Evolutionary conservation across 2,113 vertebrate genomes (phyloP).

Genomic region (Terrapene triunguis): DNA sequence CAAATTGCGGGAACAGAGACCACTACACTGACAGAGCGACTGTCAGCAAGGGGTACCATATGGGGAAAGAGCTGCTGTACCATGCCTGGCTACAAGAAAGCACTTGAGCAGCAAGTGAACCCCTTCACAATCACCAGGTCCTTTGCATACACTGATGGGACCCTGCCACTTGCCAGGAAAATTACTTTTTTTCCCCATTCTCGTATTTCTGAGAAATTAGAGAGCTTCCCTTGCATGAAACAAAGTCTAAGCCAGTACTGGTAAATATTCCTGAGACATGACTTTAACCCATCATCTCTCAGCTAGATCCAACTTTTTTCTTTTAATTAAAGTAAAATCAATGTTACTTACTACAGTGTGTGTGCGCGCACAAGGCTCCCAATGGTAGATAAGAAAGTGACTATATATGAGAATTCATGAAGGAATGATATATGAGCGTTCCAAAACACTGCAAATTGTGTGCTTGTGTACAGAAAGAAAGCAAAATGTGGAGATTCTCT

Average conservation of each 20-base stretch:
- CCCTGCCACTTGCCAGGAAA: not conserved
- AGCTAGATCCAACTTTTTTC: not conserved
- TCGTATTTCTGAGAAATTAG: not conserved
- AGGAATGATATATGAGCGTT: not conserved
- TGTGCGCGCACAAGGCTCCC: no score
- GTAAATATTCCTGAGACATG: not conserved
- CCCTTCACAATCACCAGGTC: not conserved
- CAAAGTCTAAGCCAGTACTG: not conserved
- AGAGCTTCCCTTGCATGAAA: not conserved
- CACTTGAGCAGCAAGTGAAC: no score
- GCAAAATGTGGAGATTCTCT: not conserved
- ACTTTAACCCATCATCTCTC: no score
- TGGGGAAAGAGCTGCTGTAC: no score
- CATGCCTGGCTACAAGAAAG: no score
- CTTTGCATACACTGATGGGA: not conserved
- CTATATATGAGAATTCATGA: not conserved
- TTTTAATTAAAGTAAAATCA: not conserved
- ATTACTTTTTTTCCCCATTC: not conserved
- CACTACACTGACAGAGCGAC: no score
- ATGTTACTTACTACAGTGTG: not conserved
- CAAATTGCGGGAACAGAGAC: no score
- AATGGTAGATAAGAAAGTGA: not conserved
- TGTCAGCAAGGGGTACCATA: no score
- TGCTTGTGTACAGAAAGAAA: not conserved
- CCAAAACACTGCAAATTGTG: not conserved